Percentiles rank a stretch among this genome's conserved stretches.
These are phyloP conservation scores for Pedionomus torquatus DNA, from an alignment of 2,113 vertebrate species.

Conservation along the genomic window DNA sequence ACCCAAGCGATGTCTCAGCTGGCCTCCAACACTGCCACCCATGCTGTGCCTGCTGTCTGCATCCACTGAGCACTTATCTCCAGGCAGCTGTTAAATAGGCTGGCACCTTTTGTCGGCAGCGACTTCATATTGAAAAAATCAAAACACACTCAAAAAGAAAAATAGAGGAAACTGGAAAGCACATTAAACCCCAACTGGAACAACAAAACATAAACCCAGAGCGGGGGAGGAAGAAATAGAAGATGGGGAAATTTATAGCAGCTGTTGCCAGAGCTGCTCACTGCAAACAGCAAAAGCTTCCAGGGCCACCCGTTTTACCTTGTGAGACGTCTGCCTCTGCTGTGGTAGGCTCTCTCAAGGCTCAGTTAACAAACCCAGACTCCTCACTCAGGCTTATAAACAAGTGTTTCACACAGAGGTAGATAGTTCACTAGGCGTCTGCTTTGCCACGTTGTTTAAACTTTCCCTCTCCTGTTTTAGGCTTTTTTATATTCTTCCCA, in stretches of 20 bases:
- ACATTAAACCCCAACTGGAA: conserved; percentile 4
- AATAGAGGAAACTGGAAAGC: conserved; percentile 11
- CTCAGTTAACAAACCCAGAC: neutral
- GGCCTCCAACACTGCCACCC: neutral
- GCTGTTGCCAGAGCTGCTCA: neutral
- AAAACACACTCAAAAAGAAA: conserved; percentile 29
- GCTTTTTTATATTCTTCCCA: neutral
- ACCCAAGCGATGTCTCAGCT: neutral
- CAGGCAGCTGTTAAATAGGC: conserved; percentile 19
- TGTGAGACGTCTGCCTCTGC: neutral
- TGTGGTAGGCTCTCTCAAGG: neutral
- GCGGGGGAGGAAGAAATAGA: neutral
- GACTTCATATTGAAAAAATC: neutral
- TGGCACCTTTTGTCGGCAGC: neutral
- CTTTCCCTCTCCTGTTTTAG: neutral
- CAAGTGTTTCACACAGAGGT: neutral
- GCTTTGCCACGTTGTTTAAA: neutral
- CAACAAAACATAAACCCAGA: neutral
- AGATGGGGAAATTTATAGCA: neutral
- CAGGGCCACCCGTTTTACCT: neutral
- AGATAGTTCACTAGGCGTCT: neutral
- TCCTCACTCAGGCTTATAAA: neutral
- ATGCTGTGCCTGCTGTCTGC: neutral
- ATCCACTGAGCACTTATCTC: neutral
- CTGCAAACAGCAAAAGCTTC: neutral